Conservation (phyloP, 2,888 invertebrate genomes). For the Tenthredo notha region DNA sequence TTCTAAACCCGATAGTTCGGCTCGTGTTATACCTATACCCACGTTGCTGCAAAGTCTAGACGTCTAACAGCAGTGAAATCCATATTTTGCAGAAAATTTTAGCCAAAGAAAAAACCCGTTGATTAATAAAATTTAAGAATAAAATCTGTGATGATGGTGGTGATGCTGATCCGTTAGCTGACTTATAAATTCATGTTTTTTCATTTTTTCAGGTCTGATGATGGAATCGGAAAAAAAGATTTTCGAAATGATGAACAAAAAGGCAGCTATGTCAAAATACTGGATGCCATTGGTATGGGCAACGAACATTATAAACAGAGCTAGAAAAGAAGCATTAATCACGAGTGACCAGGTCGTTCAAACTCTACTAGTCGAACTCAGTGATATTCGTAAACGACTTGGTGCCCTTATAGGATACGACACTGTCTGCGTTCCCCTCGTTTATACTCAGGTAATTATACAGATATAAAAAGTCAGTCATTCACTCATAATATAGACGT, state of each 20-base stretch:
- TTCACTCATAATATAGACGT: neutral
- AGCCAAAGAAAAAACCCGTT: neutral
- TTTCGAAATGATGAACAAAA: conserved; percentile 93
- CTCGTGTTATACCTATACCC: neutral
- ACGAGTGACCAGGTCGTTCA: conserved; percentile 95
- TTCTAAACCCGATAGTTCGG: conserved; percentile 23
- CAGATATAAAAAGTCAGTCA: neutral
- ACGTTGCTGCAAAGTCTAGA: conserved; percentile 15
- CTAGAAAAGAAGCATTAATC: conserved; percentile 91
- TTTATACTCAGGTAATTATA: conserved; percentile 91
- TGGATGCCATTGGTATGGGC: conserved; percentile 98
- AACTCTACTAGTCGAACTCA: conserved; percentile 92
- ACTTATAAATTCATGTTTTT: conserved; percentile 30
- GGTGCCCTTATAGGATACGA: conserved; percentile 94
- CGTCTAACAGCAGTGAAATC: neutral
- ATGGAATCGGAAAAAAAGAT: conserved; percentile 95
- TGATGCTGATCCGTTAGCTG: neutral
- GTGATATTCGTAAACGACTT: conserved; percentile 91
- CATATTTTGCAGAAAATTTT: neutral
- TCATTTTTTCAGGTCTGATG: conserved; percentile 87
- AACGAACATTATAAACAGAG: conserved; percentile 93
- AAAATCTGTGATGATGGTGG: neutral
- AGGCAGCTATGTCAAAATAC: conserved; percentile 94
- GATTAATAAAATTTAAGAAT: neutral
- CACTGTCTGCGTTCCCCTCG: conserved; percentile 94